Base-by-base conservation (phyloP, 2,888 invertebrate genomes). In the Acanthosepion lycidas region DNA sequence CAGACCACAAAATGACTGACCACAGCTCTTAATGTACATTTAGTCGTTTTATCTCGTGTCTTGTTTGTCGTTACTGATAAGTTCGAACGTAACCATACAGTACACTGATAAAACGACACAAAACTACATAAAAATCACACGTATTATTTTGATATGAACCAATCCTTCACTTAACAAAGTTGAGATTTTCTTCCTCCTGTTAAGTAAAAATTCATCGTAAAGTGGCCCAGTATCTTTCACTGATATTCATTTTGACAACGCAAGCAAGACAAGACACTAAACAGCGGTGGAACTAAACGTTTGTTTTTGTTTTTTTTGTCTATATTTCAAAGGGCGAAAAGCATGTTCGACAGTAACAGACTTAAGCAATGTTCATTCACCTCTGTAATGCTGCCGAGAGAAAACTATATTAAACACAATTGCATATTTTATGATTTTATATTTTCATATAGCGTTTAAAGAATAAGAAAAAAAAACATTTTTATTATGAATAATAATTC, bases 21-120 rank as follows among this genome's bases (percentile, higher is more conserved):
- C 78, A 78, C 78, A 78, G n/a, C n/a, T 33, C 78, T n/a, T 78
- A 78, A 78, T 78, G 78, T 78, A 78, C 78, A 78, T 78, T 78
- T 78, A 78, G 78, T 78, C n/a, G 78, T 78, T 33, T n/a, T n/a
- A 78, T 78, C 78, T 78, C 78, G n/a, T 15, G 78, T 33, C 15
- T n/a, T 78, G 78, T 78, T 78, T n/a, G 78, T n/a, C 9, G n/a
- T n/a, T 78, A n/a, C n/a, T 78, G 78, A 78, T 78, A n/a, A 33
- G 78, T 78, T 78, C n/a, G n/a, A 78, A 78, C 33, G 78, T 15
- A 78, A 15, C 78, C 78, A 15, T 33, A 12, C n/a, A 78, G 78
- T 18, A 78, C n/a, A 78, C n/a, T 78, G 78, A 78, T n/a, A n/a
- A 78, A 78, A n/a, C n/a, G n/a, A n/a, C n/a, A 78, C 33, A 78